These are phyloP conservation scores for Coendou prehensilis DNA, from an alignment of 2,797 vertebrate species.

Conservation along the genomic window DNA sequence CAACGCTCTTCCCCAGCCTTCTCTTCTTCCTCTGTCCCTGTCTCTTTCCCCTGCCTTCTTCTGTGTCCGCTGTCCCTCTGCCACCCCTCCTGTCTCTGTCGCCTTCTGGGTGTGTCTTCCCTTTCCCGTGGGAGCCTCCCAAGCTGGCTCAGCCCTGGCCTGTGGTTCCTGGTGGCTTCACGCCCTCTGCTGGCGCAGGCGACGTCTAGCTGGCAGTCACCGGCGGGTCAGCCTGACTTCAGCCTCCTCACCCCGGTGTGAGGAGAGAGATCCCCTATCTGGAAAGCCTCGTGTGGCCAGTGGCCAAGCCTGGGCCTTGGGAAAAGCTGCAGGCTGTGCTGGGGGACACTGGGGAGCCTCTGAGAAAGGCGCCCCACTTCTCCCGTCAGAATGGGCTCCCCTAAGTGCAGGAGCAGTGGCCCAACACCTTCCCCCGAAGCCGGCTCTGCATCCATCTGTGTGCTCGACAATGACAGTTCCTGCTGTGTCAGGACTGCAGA, in stretches of 20 bases:
- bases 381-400: neutral
- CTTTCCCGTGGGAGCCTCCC: neutral
- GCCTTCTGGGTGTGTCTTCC: neutral
- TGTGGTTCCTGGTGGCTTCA: neutral
- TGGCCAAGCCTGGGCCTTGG: neutral
- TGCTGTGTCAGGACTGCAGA: neutral
- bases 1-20: neutral
- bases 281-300: neutral
- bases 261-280: neutral
- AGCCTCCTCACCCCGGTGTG: fast-evolving
- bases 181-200: constrained; percentile 78
- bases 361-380: neutral
- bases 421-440: neutral
- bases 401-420: neutral
- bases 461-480: neutral
- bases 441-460: neutral
- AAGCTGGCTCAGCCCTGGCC: neutral
- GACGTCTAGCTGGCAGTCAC: neutral
- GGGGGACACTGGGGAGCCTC: neutral
- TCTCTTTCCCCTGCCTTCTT: too few relatives aligned
- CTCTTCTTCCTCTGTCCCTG: neutral
- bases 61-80: neutral
- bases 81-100: neutral
- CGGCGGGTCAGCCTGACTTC: neutral
- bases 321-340: neutral